Conservation (phyloP, 1,140 invertebrate genomes). For the Steinernema khuongi region DNA sequence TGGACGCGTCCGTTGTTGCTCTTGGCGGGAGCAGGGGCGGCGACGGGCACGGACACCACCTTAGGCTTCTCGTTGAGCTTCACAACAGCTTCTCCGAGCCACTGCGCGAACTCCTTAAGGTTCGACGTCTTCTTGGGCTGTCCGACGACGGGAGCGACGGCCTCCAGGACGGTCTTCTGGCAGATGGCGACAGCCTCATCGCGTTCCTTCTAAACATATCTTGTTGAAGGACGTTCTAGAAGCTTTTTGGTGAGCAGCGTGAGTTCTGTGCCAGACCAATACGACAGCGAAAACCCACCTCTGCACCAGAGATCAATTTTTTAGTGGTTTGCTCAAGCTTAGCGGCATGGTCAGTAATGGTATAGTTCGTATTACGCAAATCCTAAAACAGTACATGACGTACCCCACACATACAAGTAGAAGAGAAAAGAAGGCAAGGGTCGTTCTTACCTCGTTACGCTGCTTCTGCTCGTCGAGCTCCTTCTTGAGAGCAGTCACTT, state of each 20-base stretch:
- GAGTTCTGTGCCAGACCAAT: neutral
- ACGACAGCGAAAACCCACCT: conserved; percentile 4
- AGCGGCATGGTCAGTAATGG: neutral
- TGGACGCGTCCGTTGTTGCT: neutral
- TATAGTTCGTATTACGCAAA: neutral
- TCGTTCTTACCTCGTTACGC: neutral
- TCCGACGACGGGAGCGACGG: no score
- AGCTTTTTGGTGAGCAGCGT: no score
- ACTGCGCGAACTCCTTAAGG: no score
- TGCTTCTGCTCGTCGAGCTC: conserved; percentile 1
- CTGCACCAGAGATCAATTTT: neutral
- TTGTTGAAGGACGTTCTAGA: neutral
- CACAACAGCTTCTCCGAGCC: neutral
- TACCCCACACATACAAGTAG: neutral
- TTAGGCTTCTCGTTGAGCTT: neutral
- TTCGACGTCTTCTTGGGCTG: neutral
- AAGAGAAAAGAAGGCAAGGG: neutral
- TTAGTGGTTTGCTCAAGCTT: conserved; percentile 13
- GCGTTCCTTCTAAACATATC: neutral
- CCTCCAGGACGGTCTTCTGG: no score
- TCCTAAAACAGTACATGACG: neutral
- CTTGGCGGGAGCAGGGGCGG: no score
- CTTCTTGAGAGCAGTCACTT: neutral
- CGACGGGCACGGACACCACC: no score
- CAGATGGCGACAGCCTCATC: neutral